These are phyloP conservation scores for Patella vulgata DNA, from an alignment of 1,140 invertebrate species.

Conservation along the genomic window DNA sequence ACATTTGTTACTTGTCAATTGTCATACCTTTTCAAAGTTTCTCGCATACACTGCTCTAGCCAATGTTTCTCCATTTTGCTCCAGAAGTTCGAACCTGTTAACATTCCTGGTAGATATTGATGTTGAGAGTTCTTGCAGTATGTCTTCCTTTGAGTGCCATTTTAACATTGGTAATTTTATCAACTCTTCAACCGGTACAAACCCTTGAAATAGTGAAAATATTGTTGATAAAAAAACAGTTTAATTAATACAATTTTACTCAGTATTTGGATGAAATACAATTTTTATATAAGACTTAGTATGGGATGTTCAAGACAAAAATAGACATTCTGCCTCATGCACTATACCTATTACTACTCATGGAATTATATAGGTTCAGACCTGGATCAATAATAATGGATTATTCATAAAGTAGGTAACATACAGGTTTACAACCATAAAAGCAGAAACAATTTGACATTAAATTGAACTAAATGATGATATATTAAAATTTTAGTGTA, in stretches of 20 bases:
- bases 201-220: conserved; percentile 32
- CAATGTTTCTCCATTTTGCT: conserved; percentile 28
- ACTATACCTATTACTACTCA: background rate
- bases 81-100: conserved; percentile 37
- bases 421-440: too few species aligned
- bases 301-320: background rate
- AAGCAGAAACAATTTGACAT: too few species aligned
- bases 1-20: background rate
- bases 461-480: too few species aligned
- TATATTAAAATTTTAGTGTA: too few species aligned
- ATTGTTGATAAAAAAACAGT: background rate
- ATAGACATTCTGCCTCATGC: background rate
- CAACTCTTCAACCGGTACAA: conserved; percentile 40
- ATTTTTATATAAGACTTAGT: background rate
- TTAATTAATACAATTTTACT: background rate
- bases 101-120: conserved; percentile 35
- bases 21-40: conserved; percentile 44
- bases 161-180: conserved; percentile 28
- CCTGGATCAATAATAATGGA: too few species aligned
- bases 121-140: conserved; percentile 34
- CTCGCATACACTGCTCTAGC: conserved; percentile 44
- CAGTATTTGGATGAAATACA: background rate
- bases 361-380: background rate
- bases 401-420: too few species aligned
- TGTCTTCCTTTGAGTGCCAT: conserved; percentile 31